A percentile compares a stretch with the other conserved stretches of the same genome.
phyloP scores from a whole-genome alignment of 1,140 invertebrate genomes.

The Theocolax elegans region DNA sequence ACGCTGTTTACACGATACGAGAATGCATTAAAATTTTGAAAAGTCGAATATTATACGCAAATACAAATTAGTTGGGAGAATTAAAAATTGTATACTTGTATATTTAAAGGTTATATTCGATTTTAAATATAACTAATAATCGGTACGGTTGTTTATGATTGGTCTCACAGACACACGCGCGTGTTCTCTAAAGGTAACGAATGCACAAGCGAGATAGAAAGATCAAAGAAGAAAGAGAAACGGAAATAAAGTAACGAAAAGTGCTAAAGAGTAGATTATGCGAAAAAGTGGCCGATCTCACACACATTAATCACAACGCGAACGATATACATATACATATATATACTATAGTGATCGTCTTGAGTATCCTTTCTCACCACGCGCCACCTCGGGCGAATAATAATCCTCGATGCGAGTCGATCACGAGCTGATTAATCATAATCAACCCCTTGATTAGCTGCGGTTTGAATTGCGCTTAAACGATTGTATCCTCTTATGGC shows the following conservation, averaged over 20 bases:
- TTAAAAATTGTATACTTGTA: too few species aligned
- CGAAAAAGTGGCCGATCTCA: conserved; percentile 48
- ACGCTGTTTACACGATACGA: too few species aligned
- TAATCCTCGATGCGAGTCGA: background rate
- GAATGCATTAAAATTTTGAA: too few species aligned
- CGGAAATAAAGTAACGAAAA: background rate
- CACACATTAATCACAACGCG: conserved; percentile 56
- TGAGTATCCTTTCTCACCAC: conserved; percentile 38
- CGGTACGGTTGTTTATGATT: too few species aligned
- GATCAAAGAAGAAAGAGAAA: background rate
- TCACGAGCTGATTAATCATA: conserved; percentile 35
- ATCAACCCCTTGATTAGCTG: conserved; percentile 24
- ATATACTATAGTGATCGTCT: conserved; percentile 44
- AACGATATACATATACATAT: too few species aligned
- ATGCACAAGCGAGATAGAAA: background rate
- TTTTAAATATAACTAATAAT: too few species aligned
- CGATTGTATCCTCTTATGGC: background rate
- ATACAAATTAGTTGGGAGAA: too few species aligned
- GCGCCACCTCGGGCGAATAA: conserved; percentile 4
- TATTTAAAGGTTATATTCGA: too few species aligned
- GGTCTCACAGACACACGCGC: too few species aligned
- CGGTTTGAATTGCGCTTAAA: background rate
- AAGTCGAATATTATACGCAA: too few species aligned
- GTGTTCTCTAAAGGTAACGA: too few species aligned
- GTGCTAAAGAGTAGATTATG: conserved; percentile 16